These are phyloP conservation scores for Oncorhynchus tshawytscha DNA, from an alignment of 2,113 vertebrate genomes.

Conservation along the genomic window DNA sequence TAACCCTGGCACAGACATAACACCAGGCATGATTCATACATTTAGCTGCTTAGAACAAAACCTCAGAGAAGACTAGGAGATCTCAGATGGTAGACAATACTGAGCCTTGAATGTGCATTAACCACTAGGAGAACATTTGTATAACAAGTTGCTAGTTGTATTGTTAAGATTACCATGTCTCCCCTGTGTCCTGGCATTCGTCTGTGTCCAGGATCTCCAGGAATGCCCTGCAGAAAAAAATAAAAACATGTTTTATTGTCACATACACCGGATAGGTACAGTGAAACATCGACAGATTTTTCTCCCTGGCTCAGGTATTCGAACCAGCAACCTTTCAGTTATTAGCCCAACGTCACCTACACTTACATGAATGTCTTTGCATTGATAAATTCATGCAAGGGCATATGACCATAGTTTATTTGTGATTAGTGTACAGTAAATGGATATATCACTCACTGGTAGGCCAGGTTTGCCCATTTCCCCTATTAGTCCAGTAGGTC, in stretches of 20 bases:
- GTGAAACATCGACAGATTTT: no score
- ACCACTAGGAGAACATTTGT: background rate
- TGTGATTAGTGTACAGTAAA: no score
- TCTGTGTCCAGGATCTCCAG: conserved; percentile 67
- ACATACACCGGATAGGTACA: no score
- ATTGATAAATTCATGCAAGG: background rate
- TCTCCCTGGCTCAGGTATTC: no score
- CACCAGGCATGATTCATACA: background rate
- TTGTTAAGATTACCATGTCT: conserved; percentile 60
- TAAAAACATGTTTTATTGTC: no score
- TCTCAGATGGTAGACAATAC: background rate
- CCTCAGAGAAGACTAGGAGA: background rate
- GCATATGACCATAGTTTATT: background rate
- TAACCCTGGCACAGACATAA: conserved; percentile 64
- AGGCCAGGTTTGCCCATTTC: conserved; percentile 73
- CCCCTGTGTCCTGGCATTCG: conserved; percentile 71
- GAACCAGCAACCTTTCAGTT: no score
- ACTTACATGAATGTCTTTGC: background rate
- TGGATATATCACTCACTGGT: conserved; percentile 65
- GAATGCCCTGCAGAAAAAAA: conserved; percentile 65
- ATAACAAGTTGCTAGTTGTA: background rate
- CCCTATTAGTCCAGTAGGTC: conserved; percentile 69
- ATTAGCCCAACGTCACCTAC: background rate
- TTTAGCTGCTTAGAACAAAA: background rate
- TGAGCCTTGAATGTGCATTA: background rate